phyloP scores from a whole-genome alignment of 2,888 invertebrate genomes.

The Ctenicera cuprea region DNA sequence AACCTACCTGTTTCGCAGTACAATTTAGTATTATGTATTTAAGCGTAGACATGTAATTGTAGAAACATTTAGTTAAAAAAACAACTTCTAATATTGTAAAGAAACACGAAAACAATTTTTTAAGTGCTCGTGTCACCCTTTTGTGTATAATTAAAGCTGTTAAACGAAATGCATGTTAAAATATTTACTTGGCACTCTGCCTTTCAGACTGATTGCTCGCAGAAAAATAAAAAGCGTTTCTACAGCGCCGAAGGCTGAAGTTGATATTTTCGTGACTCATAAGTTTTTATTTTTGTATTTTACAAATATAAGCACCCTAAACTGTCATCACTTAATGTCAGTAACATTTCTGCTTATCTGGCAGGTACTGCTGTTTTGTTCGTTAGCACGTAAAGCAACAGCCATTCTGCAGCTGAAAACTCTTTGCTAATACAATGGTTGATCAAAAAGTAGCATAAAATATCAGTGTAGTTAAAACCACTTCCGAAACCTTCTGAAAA shows the following conservation, averaged over 20 bases:
- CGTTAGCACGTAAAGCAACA: neutral
- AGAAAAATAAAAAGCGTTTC: slow-evolving; percentile 7
- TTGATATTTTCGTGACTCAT: neutral
- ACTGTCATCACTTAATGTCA: neutral
- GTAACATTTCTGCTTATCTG: neutral
- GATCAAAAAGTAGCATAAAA: too few species aligned
- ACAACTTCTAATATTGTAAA: too few species aligned
- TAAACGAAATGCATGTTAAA: neutral
- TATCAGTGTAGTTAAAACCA: too few species aligned
- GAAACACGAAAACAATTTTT: too few species aligned
- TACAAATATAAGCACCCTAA: neutral
- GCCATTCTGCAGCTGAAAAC: too few species aligned
- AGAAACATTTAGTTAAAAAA: too few species aligned
- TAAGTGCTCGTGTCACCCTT: too few species aligned
- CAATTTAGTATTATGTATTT: too few species aligned
- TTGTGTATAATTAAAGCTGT: slow-evolving; percentile 10
- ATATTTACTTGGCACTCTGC: slow-evolving; percentile 20
- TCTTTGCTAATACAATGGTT: too few species aligned
- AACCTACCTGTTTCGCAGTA: too few species aligned
- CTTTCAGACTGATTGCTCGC: neutral
- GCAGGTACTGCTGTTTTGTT: neutral
- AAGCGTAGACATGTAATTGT: too few species aligned
- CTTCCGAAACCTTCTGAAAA: too few species aligned
- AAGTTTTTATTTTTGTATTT: neutral
- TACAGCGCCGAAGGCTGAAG: neutral